phyloP scores from a whole-genome alignment of 2,888 invertebrate species.

The Tanytarsus gracilentus region DNA sequence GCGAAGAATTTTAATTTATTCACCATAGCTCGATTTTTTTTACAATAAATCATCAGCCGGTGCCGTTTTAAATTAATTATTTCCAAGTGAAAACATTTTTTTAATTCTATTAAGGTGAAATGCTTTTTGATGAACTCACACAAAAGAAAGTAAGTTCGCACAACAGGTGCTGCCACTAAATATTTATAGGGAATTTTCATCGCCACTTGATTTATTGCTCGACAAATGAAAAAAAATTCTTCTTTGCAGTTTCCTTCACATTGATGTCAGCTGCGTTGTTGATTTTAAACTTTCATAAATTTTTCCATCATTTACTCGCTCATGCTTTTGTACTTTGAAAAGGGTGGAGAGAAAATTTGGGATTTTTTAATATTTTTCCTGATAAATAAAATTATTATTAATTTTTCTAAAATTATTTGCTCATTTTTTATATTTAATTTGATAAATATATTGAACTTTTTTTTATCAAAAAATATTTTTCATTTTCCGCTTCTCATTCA shows the following conservation, averaged over 20 bases:
- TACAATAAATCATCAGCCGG: background rate
- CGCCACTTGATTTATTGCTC: background rate
- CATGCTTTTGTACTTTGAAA: no score
- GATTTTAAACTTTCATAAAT: no score
- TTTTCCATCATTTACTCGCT: no score
- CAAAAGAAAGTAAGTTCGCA: no score
- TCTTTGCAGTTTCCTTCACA: background rate
- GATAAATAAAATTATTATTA: no score
- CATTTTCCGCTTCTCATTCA: background rate
- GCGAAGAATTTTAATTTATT: background rate
- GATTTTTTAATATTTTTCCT: no score
- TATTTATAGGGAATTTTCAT: background rate
- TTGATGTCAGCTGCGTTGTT: background rate
- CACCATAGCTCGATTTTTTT: background rate
- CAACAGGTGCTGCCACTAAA: constrained; percentile 5
- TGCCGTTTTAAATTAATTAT: constrained; percentile 12
- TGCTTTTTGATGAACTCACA: no score
- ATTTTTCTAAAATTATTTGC: no score
- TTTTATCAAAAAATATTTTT: background rate
- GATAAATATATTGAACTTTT: no score
- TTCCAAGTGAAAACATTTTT: background rate
- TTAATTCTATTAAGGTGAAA: no score
- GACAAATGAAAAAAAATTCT: background rate
- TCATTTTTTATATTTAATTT: no score
- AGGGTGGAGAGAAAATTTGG: no score